Evolutionary conservation across 2,888 invertebrate species (phyloP).

Genomic region (Eristalis pertinax): DNA sequence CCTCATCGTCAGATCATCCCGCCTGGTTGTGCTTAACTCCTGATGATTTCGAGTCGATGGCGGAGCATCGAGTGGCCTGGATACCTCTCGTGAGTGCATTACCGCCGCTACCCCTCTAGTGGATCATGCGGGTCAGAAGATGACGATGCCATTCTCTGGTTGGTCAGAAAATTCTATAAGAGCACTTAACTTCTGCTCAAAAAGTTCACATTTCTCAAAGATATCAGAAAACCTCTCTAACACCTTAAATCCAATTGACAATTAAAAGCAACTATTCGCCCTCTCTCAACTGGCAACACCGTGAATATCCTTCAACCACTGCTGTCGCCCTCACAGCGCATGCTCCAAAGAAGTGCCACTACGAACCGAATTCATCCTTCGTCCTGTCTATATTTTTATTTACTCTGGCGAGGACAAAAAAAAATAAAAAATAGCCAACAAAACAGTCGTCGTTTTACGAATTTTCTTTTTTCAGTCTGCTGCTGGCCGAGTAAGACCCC

Average conservation of each 20-base stretch:
- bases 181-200: too few relatives aligned
- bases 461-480: constrained; percentile 5
- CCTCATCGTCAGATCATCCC: too few relatives aligned
- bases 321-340: constrained; percentile 26
- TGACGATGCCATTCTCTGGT: too few relatives aligned
- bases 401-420: constrained; percentile 53
- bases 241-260: neutral
- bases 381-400: constrained; percentile 69
- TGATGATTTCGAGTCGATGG: too few relatives aligned
- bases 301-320: constrained; percentile 46
- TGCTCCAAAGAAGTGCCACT: constrained; percentile 52
- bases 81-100: too few relatives aligned
- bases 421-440: constrained; percentile 35
- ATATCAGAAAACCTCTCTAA: neutral
- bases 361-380: constrained; percentile 54
- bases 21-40: too few relatives aligned
- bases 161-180: too few relatives aligned
- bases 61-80: too few relatives aligned
- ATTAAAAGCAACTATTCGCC: neutral
- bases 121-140: too few relatives aligned
- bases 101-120: too few relatives aligned
- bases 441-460: constrained; percentile 40
- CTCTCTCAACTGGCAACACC: constrained; percentile 54
- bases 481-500: neutral
- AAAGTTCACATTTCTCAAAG: neutral